phyloP scores from a whole-genome alignment of 2,113 vertebrate genomes.

The Nettapus auritus region DNA sequence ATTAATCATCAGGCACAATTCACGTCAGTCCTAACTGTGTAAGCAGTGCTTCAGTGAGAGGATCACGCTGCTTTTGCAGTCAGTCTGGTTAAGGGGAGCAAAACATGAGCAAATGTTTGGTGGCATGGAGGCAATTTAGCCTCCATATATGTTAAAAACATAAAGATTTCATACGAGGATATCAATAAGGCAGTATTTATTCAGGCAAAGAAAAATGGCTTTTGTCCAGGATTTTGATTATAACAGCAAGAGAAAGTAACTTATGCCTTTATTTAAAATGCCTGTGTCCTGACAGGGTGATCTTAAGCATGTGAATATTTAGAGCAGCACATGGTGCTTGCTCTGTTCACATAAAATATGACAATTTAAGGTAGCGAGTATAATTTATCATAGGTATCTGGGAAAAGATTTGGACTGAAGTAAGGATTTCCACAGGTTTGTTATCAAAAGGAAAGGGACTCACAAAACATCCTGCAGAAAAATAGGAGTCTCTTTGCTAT shows the following conservation, averaged over 20 bases:
- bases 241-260: neutral
- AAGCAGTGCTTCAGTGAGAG: neutral
- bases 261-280: neutral
- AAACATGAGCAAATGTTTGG: neutral
- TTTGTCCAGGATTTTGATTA: neutral
- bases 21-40: neutral
- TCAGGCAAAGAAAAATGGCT: neutral
- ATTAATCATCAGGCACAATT: constrained; percentile 27
- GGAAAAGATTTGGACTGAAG: neutral
- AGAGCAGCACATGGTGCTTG: neutral
- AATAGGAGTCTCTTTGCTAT: neutral
- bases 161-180: neutral
- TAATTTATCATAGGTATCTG: neutral
- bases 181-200: neutral
- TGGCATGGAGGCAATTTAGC: neutral
- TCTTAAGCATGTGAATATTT: neutral
- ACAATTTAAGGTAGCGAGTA: neutral
- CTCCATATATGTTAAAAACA: neutral
- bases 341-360: neutral
- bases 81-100: neutral
- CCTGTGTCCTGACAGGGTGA: neutral
- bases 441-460: neutral
- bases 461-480: neutral
- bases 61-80: neutral
- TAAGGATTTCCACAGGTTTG: neutral